Conservation (phyloP, 2,797 vertebrate genomes). For the Lophius americanus region DNA sequence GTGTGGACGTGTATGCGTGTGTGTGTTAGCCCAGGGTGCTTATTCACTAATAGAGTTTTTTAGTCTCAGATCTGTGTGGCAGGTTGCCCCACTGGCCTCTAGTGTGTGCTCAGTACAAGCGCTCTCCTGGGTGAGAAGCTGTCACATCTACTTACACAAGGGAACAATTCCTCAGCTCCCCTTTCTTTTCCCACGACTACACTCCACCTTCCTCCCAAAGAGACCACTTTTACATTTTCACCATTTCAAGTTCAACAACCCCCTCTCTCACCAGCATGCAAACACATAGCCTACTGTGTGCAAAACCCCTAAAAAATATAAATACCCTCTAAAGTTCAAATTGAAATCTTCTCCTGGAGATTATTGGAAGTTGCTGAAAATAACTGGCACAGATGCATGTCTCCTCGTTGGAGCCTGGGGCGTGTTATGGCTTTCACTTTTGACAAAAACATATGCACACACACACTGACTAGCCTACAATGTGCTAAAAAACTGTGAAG, state of each 20-base stretch:
- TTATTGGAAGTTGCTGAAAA: slow-evolving; percentile 28
- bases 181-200: slow-evolving; percentile 50
- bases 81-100: slow-evolving; percentile 74
- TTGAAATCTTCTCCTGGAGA: slow-evolving; percentile 13
- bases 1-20: slow-evolving; percentile 3
- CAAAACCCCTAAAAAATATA: slow-evolving; percentile 28
- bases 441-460: slow-evolving; percentile 7
- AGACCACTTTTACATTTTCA: slow-evolving; percentile 27
- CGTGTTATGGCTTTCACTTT: slow-evolving; percentile 32
- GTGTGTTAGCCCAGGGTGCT: slow-evolving; percentile 51
- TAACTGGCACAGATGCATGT: slow-evolving; percentile 26
- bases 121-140: slow-evolving; percentile 78
- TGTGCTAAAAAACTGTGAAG: slow-evolving; percentile 6
- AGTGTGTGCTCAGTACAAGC: slow-evolving; percentile 70
- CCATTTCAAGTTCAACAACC: slow-evolving; percentile 26
- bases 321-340: slow-evolving; percentile 19
- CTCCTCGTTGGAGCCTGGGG: slow-evolving; percentile 16
- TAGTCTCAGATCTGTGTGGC: slow-evolving; percentile 76
- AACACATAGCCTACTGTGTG: slow-evolving; percentile 13
- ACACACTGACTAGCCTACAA: background rate
- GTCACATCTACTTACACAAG: slow-evolving; percentile 78
- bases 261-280: slow-evolving; percentile 18
- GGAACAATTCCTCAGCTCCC: slow-evolving; percentile 58
- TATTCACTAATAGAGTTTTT: slow-evolving; percentile 75
- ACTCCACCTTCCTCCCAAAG: slow-evolving; percentile 35